phyloP scores from a whole-genome alignment of 2,888 invertebrate species.

The Cheilosia vernalis region DNA sequence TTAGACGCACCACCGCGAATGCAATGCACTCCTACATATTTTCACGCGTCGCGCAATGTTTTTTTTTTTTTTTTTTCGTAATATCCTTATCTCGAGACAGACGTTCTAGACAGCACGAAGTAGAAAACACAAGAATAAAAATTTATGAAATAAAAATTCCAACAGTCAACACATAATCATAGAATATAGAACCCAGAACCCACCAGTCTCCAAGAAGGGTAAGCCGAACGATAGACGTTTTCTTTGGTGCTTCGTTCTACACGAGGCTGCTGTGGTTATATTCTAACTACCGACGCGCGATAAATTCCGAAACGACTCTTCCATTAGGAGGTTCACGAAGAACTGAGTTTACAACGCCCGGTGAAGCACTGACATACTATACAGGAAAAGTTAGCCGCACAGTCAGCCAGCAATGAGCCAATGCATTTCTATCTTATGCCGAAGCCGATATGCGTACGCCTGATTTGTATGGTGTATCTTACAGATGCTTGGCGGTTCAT shows the following conservation, averaged over 20 bases:
- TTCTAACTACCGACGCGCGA: slow-evolving; percentile 48
- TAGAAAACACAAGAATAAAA: slow-evolving; percentile 27
- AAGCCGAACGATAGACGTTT: slow-evolving; percentile 7
- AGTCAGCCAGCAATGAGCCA: background rate
- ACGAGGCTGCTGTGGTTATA: slow-evolving; percentile 9
- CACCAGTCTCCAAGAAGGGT: slow-evolving; percentile 43
- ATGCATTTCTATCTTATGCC: slow-evolving; percentile 52
- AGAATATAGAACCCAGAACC: slow-evolving; percentile 1
- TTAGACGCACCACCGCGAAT: slow-evolving; percentile 38
- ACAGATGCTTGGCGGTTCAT: slow-evolving; percentile 59
- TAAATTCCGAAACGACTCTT: slow-evolving; percentile 52
- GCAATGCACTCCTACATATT: slow-evolving; percentile 66
- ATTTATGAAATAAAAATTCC: slow-evolving; percentile 71
- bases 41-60: slow-evolving; percentile 62
- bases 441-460: slow-evolving; percentile 8
- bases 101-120: slow-evolving; percentile 63
- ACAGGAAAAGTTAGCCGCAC: slow-evolving; percentile 32
- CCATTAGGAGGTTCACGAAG: slow-evolving; percentile 68
- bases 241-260: slow-evolving; percentile 25
- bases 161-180: slow-evolving; percentile 64
- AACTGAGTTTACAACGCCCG: slow-evolving; percentile 69
- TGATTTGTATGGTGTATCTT: slow-evolving; percentile 41
- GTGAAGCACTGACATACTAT: slow-evolving; percentile 65
- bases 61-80: slow-evolving; percentile 56
- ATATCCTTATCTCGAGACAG: slow-evolving; percentile 70